These are phyloP conservation scores for Myathropa florea DNA, from an alignment of 2,888 invertebrate genomes.

Conservation along the genomic window DNA sequence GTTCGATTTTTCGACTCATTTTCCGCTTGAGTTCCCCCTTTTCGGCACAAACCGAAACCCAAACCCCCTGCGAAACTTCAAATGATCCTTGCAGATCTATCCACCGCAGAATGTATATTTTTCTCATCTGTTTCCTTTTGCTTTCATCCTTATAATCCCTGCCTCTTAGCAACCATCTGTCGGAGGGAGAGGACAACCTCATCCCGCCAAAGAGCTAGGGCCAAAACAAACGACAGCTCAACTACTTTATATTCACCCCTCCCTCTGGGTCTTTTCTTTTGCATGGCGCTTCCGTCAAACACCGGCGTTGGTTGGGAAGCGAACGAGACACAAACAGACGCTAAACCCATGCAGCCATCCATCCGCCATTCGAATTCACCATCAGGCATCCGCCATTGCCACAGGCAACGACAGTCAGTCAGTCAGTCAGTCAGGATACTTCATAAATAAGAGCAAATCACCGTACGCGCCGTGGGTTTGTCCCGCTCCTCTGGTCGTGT, in stretches of 20 bases:
- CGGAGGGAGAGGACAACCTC: not conserved
- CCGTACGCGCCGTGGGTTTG: slow-evolving; percentile 19
- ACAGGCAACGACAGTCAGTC: slow-evolving; percentile 7
- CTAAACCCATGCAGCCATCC: not conserved
- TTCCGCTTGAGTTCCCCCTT: not conserved
- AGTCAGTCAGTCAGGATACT: slow-evolving; percentile 55
- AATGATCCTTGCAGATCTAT: not conserved
- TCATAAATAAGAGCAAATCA: slow-evolving; percentile 68
- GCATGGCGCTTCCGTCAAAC: not conserved
- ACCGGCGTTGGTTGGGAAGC: not conserved
- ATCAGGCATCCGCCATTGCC: slow-evolving; percentile 28
- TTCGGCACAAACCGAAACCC: not conserved
- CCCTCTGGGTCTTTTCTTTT: not conserved
- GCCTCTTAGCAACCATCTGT: not conserved
- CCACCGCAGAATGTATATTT: not conserved
- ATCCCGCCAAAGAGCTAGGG: not conserved
- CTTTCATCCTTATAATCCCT: not conserved
- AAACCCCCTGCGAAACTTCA: not conserved
- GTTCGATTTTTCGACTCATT: not conserved
- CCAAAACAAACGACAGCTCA: not conserved
- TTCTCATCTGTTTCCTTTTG: not conserved
- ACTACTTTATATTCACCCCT: not conserved
- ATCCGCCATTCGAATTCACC: not conserved
- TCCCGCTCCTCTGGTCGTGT: not conserved
- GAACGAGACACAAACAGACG: not conserved